Conservation (phyloP, 2,888 invertebrate species). For the Theretra japonica region DNA sequence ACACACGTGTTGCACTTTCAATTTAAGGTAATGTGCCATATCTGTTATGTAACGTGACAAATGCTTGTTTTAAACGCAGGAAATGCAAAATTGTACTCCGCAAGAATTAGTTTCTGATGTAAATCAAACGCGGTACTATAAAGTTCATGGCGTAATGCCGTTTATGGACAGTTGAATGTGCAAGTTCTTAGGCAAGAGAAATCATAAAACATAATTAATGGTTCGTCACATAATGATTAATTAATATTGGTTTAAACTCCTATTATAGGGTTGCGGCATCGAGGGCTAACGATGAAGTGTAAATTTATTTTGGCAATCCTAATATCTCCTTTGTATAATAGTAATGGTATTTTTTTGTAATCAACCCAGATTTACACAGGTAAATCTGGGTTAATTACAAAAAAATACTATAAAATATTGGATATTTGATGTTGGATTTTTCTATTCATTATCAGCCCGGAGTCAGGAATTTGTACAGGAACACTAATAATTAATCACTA, state of each 20-base stretch:
- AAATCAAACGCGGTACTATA: slow-evolving; percentile 1
- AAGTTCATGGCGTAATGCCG: neutral
- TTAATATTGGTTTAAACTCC: neutral
- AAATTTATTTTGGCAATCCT: too few relatives aligned
- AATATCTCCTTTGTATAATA: too few relatives aligned
- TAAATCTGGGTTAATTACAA: too few relatives aligned
- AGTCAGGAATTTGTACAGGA: too few relatives aligned
- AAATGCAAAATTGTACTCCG: slow-evolving; percentile 9
- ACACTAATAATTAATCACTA: too few relatives aligned
- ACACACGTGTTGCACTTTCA: slow-evolving; percentile 28
- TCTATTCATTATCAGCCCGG: too few relatives aligned
- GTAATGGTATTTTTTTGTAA: too few relatives aligned
- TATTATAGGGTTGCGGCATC: neutral
- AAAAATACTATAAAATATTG: too few relatives aligned
- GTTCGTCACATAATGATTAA: neutral
- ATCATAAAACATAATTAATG: neutral
- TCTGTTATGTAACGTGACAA: slow-evolving; percentile 41
- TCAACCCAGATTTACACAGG: too few relatives aligned
- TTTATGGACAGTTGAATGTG: neutral
- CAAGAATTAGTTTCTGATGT: neutral
- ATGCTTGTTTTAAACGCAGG: slow-evolving; percentile 27
- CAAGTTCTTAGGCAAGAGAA: neutral
- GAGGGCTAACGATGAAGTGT: too few relatives aligned
- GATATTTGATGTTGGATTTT: too few relatives aligned
- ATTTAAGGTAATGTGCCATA: slow-evolving; percentile 36